Base-by-base conservation (phyloP, 2,888 invertebrate genomes). In the Eilema sororculum region DNA sequence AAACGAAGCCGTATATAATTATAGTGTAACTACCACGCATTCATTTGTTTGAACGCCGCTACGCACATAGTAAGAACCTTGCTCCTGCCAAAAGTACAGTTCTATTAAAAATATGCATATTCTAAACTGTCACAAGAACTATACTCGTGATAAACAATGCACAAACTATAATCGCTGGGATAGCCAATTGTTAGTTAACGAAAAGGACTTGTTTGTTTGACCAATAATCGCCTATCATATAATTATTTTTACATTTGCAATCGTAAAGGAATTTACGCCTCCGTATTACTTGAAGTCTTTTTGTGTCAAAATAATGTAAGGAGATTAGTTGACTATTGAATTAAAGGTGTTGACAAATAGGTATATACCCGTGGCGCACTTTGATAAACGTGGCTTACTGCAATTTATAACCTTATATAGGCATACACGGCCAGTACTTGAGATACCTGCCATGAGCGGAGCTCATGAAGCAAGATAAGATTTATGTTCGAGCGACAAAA, bases 51-150 rank as follows among this genome's bases (percentile, higher is more conserved):
- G 74, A 74, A 82, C 73, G 73, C 78, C 75, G 80, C 77, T 78
- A 76, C 67, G 70, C 76, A 72, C 74, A 67, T 73, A 78, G 76
- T 75, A 72, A 70, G 56, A 61, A 72, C 83, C 83, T 82, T 78
- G 72, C 75, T 81, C 81, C 77, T 82, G 80, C 77, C 84, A 85
- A 86, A 86, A 81, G 81, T 78, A 61, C 68, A 73, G 67, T 66
- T 74, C 30, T 16, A 46, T 68, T 68, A 59, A 62, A n/a, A 73
- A 74, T 67, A 69, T 60, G 73, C 67, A 20, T 59, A 56, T 73
- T 52, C 62, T 63, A 74, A 37, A 83, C 78, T 79, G 81, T 87
- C 84, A 84, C 79, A 84, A 84, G 82, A 78, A 83, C 77, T 81
- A 76, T 74, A 77, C 67, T 73, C 72, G 68, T 71, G 69, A 41